Evolutionary conservation across 2,888 invertebrate genomes (phyloP).

Genomic region (Dilophus febrilis): DNA sequence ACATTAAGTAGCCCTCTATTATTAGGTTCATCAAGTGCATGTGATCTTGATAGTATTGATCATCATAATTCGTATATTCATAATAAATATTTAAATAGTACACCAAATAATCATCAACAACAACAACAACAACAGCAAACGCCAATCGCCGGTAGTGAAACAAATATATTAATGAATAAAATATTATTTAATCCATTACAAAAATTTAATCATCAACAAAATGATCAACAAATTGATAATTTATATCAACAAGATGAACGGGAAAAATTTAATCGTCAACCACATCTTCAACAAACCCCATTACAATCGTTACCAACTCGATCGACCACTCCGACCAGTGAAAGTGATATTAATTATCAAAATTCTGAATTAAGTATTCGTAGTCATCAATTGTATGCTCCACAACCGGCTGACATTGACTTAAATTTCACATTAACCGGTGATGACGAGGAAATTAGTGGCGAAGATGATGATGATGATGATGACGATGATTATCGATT

Average conservation of each 20-base stretch:
- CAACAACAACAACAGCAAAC: slow-evolving; percentile 5
- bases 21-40: slow-evolving; percentile 18
- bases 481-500: slow-evolving; percentile 17
- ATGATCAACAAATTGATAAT: no score
- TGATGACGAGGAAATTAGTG: slow-evolving; percentile 20
- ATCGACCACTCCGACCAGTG: slow-evolving; percentile 32
- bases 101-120: slow-evolving; percentile 8
- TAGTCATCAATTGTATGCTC: slow-evolving; percentile 44
- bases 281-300: slow-evolving; percentile 11
- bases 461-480: slow-evolving; percentile 22
- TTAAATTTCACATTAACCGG: slow-evolving; percentile 32
- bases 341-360: slow-evolving; percentile 46
- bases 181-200: slow-evolving; percentile 1
- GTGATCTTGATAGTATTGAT: slow-evolving; percentile 15
- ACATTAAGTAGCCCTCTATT: slow-evolving; percentile 15
- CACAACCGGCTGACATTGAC: slow-evolving; percentile 35
- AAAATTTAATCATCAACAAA: neutral
- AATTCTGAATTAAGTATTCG: slow-evolving; percentile 46
- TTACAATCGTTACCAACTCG: slow-evolving; percentile 14
- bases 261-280: neutral
- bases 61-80: slow-evolving; percentile 12
- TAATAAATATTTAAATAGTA: slow-evolving; percentile 11
- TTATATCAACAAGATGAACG: neutral
- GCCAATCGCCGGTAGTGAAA: slow-evolving; percentile 4
- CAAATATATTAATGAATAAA: slow-evolving; percentile 3